Evolutionary conservation across 2,888 invertebrate species (phyloP).

Genomic region (Zygaena filipendulae): DNA sequence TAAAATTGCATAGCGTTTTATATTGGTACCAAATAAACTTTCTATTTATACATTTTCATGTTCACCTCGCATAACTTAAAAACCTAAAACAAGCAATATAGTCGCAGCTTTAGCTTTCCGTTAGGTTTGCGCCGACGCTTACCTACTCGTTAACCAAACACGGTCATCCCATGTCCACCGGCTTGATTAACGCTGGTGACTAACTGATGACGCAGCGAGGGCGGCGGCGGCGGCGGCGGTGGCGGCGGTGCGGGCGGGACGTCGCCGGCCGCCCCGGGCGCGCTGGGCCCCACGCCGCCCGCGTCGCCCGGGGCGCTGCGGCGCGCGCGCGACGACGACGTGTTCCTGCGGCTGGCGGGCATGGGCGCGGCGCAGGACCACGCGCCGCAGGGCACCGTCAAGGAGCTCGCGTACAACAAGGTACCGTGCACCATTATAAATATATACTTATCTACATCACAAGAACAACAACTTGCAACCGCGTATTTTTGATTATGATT

Average conservation of each 20-base stretch:
- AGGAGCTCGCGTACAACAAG: slow-evolving; percentile 66
- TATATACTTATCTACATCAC: slow-evolving; percentile 1
- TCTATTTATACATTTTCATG: too few relatives aligned
- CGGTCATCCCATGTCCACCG: too few relatives aligned
- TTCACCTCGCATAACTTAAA: too few relatives aligned
- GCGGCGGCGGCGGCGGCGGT: too few relatives aligned
- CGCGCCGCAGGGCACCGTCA: slow-evolving; percentile 62
- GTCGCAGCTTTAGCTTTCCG: too few relatives aligned
- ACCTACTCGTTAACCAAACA: too few relatives aligned
- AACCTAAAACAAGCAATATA: too few relatives aligned
- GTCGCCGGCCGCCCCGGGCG: too few relatives aligned
- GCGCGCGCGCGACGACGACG: slow-evolving; percentile 75
- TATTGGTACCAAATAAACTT: too few relatives aligned
- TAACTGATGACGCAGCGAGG: slow-evolving; percentile 40
- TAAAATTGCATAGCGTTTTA: too few relatives aligned
- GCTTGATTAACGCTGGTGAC: slow-evolving; percentile 23
- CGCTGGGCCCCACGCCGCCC: slow-evolving; percentile 64
- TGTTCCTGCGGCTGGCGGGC: slow-evolving; percentile 79
- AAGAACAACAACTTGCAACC: background rate
- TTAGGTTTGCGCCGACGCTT: too few relatives aligned
- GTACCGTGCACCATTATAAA: slow-evolving; percentile 26
- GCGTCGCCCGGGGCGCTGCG: slow-evolving; percentile 66
- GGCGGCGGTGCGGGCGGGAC: too few relatives aligned
- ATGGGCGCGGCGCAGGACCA: slow-evolving; percentile 22
- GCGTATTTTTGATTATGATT: background rate